Evolutionary conservation across 2,113 vertebrate species (phyloP).

Genomic region (Rhinichthys klamathensis): DNA sequence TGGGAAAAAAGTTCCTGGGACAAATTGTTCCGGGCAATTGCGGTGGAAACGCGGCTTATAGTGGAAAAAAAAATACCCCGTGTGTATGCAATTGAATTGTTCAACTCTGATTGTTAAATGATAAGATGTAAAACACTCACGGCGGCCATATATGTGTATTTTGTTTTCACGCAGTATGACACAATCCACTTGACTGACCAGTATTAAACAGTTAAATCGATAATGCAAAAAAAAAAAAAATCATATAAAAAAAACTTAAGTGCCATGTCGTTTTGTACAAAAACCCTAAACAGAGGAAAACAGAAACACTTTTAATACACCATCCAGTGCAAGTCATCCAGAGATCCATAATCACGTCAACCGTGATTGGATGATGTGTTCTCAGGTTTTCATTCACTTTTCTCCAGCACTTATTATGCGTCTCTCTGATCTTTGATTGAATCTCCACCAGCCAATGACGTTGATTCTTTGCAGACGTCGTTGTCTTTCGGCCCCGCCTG

Average conservation of each 20-base stretch:
- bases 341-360: background rate
- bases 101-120: background rate
- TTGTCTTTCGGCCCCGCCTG: slow-evolving; percentile 44
- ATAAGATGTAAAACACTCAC: background rate
- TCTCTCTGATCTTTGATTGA: slow-evolving; percentile 46
- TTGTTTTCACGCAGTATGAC: background rate
- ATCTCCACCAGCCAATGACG: slow-evolving; percentile 50
- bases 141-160: background rate
- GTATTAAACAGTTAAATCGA: background rate
- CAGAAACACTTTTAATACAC: background rate
- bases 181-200: too few relatives aligned
- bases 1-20: too few relatives aligned
- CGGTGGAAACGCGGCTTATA: too few relatives aligned
- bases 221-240: background rate
- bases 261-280: background rate
- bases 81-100: background rate
- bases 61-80: too few relatives aligned
- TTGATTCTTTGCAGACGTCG: slow-evolving; percentile 35
- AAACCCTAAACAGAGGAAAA: background rate
- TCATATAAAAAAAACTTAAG: too few relatives aligned
- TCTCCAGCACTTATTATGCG: background rate
- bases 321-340: background rate
- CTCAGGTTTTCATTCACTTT: slow-evolving; percentile 61
- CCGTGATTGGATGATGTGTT: slow-evolving; percentile 14
- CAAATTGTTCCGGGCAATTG: too few relatives aligned